Evolutionary conservation across 2,888 invertebrate genomes (phyloP).

Genomic region (Leucozona laternaria): DNA sequence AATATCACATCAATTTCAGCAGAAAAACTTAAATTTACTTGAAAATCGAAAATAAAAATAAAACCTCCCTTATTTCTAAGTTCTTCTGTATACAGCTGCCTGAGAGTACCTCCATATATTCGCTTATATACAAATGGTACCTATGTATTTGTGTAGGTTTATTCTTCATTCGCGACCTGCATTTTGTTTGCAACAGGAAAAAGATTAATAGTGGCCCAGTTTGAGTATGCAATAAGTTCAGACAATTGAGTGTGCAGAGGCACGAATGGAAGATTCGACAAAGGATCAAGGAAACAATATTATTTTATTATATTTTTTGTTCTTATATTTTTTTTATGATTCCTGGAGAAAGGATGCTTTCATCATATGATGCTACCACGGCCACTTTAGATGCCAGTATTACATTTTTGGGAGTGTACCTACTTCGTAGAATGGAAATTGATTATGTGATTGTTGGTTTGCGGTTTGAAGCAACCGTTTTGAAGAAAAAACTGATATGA

Average conservation of each 20-base stretch:
- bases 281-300: slow-evolving; percentile 46
- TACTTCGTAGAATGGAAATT: slow-evolving; percentile 16
- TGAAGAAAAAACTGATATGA: not conserved
- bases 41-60: not conserved
- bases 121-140: not conserved
- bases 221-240: slow-evolving; percentile 73
- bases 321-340: not conserved
- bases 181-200: slow-evolving; percentile 49
- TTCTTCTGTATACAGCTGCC: not conserved
- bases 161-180: slow-evolving; percentile 22
- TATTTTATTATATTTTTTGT: slow-evolving; percentile 2
- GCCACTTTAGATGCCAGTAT: slow-evolving; percentile 32
- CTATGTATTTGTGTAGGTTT: not conserved
- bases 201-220: slow-evolving; percentile 70
- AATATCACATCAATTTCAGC: slow-evolving; percentile 49
- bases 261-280: slow-evolving; percentile 50
- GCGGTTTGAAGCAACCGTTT: not conserved
- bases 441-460: slow-evolving; percentile 3
- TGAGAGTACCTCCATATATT: not conserved
- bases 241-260: slow-evolving; percentile 65
- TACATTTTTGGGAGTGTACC: slow-evolving; percentile 53
- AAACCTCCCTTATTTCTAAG: not conserved
- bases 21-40: not conserved
- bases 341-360: slow-evolving; percentile 13
- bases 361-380: slow-evolving; percentile 37